Evolutionary conservation across 1,140 invertebrate genomes (phyloP).

Genomic region (Leptestheria dahalacensis): DNA sequence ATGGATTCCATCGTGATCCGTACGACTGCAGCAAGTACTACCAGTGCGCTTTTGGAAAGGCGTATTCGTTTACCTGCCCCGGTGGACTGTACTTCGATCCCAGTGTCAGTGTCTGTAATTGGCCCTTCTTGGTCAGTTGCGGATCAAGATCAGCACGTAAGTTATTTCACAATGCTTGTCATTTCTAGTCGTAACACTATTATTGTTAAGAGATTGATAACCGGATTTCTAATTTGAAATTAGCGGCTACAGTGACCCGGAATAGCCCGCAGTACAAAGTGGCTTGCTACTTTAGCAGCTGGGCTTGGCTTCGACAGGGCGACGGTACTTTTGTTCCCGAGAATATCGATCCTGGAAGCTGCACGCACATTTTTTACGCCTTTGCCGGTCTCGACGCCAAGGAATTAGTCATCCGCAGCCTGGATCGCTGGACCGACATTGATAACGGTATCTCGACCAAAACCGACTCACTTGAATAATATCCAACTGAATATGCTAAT

Average conservation of each 20-base stretch:
- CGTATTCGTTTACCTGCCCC: conserved; percentile 32
- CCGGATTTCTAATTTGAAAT: neutral
- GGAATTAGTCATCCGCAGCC: conserved; percentile 51
- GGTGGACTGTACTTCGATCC: conserved; percentile 41
- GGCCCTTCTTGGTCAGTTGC: conserved; percentile 22
- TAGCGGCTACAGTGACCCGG: neutral
- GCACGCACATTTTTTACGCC: conserved; percentile 77
- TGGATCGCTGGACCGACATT: conserved; percentile 70
- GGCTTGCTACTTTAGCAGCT: conserved; percentile 75
- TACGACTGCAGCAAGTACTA: conserved; percentile 49
- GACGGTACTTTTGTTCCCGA: conserved; percentile 73
- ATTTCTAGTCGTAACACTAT: neutral
- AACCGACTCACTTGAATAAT: neutral
- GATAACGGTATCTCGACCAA: conserved; percentile 54
- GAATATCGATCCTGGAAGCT: conserved; percentile 58
- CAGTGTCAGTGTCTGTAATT: conserved; percentile 30
- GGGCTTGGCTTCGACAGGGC: conserved; percentile 67
- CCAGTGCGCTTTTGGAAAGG: conserved; percentile 39
- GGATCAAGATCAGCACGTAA: neutral
- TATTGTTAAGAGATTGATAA: neutral
- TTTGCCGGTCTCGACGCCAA: conserved; percentile 72
- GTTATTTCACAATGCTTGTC: neutral
- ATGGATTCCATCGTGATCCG: conserved; percentile 34
- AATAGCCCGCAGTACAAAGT: conserved; percentile 34
- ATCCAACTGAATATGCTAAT: neutral